A percentile compares a stretch with the other conserved stretches of the same genome.
phyloP scores from a whole-genome alignment of 2,888 invertebrate species.

The Anoplius nigerrimus region DNA sequence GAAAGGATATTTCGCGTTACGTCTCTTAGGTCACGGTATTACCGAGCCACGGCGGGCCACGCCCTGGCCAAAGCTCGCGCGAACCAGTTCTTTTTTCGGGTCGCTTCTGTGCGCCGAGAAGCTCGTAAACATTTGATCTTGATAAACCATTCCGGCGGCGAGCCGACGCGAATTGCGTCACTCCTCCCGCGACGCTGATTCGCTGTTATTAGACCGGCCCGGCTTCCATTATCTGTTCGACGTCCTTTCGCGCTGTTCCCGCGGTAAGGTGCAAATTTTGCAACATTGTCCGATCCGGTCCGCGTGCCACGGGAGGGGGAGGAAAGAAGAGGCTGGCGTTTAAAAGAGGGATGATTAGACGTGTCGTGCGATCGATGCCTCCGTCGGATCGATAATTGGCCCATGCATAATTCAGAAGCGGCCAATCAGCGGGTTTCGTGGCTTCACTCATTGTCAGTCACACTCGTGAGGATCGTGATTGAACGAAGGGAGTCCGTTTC shows the following conservation, averaged over 20 bases:
- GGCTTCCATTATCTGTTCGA: background rate
- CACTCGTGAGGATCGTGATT: too few species aligned
- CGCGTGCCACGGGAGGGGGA: background rate
- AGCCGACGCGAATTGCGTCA: background rate
- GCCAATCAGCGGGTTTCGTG: background rate
- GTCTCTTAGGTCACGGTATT: conserved; percentile 11
- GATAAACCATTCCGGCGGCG: background rate
- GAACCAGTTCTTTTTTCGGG: conserved; percentile 50
- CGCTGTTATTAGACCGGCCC: background rate
- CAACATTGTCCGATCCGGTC: background rate
- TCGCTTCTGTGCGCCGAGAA: conserved; percentile 25
- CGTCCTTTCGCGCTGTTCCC: background rate
- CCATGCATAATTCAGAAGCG: conserved; percentile 36
- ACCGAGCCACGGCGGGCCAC: conserved; percentile 40
- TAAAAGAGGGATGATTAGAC: background rate
- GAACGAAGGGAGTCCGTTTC: too few species aligned
- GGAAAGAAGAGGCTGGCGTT: background rate
- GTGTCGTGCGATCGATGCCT: background rate
- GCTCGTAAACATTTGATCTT: background rate
- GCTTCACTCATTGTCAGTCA: background rate
- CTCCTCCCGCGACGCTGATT: background rate
- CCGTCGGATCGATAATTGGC: conserved; percentile 21
- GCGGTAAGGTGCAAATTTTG: conserved; percentile 4
- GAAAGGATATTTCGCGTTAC: conserved; percentile 33
- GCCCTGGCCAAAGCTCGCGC: conserved; percentile 32